phyloP scores from a whole-genome alignment of 2,797 vertebrate species.

The Protonibea diacanthus region DNA sequence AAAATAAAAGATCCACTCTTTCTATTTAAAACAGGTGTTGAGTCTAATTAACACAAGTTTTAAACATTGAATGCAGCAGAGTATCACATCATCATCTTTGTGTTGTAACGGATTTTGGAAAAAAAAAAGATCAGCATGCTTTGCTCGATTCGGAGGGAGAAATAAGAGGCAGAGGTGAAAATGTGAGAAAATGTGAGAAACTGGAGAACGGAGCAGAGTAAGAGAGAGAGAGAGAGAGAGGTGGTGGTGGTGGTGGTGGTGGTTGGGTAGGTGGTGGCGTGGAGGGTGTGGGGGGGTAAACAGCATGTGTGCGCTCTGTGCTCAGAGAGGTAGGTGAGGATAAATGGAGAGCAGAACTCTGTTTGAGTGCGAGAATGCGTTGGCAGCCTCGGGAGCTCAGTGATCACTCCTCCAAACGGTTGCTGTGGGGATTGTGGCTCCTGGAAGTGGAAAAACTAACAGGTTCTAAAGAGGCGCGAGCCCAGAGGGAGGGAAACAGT shows the following conservation, averaged over 20 bases:
- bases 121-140: slow-evolving; percentile 15
- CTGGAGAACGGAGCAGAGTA: slow-evolving; percentile 1
- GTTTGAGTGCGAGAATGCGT: slow-evolving; percentile 85
- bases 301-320: slow-evolving; percentile 47
- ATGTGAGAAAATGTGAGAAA: slow-evolving; percentile 65
- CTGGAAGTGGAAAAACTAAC: slow-evolving; percentile 96
- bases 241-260: neutral
- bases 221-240: no score
- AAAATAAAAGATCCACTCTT: slow-evolving; percentile 24
- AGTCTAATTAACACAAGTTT: slow-evolving; percentile 46
- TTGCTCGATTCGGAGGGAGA: slow-evolving; percentile 34
- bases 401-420: slow-evolving; percentile 94
- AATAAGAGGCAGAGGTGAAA: slow-evolving; percentile 59
- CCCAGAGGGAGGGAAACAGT: slow-evolving; percentile 92
- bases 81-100: slow-evolving; percentile 2
- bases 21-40: slow-evolving; percentile 31
- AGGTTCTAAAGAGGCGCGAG: slow-evolving; percentile 94
- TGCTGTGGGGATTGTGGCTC: slow-evolving; percentile 94
- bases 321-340: slow-evolving; percentile 68
- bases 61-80: slow-evolving; percentile 6
- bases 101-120: slow-evolving; percentile 4
- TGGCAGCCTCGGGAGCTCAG: slow-evolving; percentile 92
- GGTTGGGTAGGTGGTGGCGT: neutral
- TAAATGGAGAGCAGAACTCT: slow-evolving; percentile 76
- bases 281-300: slow-evolving; percentile 27